Evolutionary conservation across 1,140 invertebrate genomes (phyloP), one percentile per base, ranked within the genome.

Genomic region (Drosophila teissieri): DNA sequence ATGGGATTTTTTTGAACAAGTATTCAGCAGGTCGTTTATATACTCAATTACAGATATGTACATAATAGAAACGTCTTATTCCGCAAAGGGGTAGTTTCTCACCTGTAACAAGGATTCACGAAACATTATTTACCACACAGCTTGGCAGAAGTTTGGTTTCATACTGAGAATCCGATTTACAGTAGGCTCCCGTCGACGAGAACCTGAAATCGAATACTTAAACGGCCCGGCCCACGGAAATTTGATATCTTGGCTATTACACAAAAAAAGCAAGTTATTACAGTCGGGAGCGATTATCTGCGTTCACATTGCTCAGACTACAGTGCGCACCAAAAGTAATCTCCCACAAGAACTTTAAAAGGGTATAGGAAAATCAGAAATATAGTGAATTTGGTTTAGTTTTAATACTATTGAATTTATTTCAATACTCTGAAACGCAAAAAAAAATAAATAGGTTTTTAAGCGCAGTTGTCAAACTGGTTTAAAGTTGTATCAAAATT

Each of bases 41-140:
- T 49, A 49, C 40, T 17, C 12, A 2, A 19, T 14, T 42, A 44
- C 24, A 44, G 22, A 24, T 24, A 24, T 24, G 19, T 24, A 4
- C 4, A 24, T 24, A 24, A 24, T 24, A 24, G 4, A 15, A 10
- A 37, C 22, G 31, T 34, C 31, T 31, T 62, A 10, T 14, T 15
- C 2, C 40, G 15, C 24, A 65, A 64, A 65, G 39, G 64, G 64
- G 64, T 67, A 51, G 64, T 42, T 69, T 51, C 63, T 68, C 63
- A 69, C 67, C 67, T 70, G 64, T 19, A 5, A n/a, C n/a, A 31
- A 31, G 34, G 31, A 36, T 39, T 55, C 48, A 17, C 46, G 1
- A 69, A 56, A 57, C 27, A 15, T 31, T 34, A 34, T 68, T n/a
- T 57, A 14, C 52, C 24, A 44, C 17, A 46, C 10, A 19, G 34